Percentiles rank a stretch among this genome's conserved stretches.
Evolutionary conservation across 2,888 invertebrate species (phyloP).

Genomic region (Agrilus biguttatus): DNA sequence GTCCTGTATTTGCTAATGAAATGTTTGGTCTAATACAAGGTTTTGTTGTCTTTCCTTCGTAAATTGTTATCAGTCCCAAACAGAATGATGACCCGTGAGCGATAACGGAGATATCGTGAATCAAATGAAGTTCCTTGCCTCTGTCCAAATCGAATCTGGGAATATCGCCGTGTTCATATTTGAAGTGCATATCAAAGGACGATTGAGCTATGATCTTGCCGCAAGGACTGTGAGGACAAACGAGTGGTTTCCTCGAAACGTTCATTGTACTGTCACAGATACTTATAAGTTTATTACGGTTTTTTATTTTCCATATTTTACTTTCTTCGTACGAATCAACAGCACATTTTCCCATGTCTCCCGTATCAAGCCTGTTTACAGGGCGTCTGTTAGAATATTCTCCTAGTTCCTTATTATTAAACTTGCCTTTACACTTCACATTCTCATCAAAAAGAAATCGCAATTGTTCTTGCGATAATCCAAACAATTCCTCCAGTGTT

Average conservation of each 20-base stretch:
- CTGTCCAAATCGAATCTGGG: slow-evolving; percentile 16
- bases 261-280: not conserved
- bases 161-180: slow-evolving; percentile 24
- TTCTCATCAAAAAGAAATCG: not conserved
- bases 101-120: slow-evolving; percentile 17
- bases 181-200: slow-evolving; percentile 24
- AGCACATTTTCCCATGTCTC: too few relatives aligned
- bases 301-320: too few relatives aligned
- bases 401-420: too few relatives aligned
- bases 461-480: not conserved
- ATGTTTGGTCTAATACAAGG: slow-evolving; percentile 5
- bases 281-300: too few relatives aligned
- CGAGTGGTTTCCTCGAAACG: slow-evolving; percentile 12
- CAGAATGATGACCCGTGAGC: slow-evolving; percentile 19
- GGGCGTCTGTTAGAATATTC: too few relatives aligned
- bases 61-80: slow-evolving; percentile 22
- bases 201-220: slow-evolving; percentile 23
- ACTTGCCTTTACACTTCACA: too few relatives aligned
- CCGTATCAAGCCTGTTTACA: not conserved
- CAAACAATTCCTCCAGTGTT: not conserved
- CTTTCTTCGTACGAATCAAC: too few relatives aligned
- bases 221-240: slow-evolving; percentile 25
- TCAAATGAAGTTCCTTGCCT: slow-evolving; percentile 18
- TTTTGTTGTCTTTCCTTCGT: slow-evolving; percentile 11
- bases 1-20: slow-evolving; percentile 12